Evolutionary conservation across 2,113 vertebrate species (phyloP).

Genomic region (Mormyrus iriodes): DNA sequence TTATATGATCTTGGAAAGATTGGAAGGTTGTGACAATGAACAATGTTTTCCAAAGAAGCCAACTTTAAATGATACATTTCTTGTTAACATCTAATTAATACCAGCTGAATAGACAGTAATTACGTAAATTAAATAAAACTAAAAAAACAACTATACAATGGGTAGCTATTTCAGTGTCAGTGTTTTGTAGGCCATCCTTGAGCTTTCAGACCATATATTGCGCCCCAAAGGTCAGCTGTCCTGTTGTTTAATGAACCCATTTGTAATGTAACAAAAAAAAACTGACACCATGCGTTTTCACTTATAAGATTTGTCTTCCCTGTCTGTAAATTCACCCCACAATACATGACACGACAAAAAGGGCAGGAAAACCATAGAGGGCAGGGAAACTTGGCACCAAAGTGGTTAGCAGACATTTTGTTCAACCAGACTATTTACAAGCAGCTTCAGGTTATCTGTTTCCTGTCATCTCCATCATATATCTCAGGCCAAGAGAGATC

Average conservation of each 20-base stretch:
- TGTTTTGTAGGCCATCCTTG: background rate
- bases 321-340: background rate
- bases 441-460: constrained; percentile 80
- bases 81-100: background rate
- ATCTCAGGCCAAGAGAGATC: constrained; percentile 91
- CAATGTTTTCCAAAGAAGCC: background rate
- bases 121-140: background rate
- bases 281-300: constrained; percentile 1
- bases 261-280: background rate
- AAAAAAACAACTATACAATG: background rate
- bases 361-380: constrained; percentile 40
- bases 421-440: constrained; percentile 80
- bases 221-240: background rate
- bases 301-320: background rate
- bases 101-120: background rate
- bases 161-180: background rate
- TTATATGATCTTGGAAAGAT: background rate
- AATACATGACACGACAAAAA: background rate
- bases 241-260: background rate
- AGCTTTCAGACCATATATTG: background rate
- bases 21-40: background rate
- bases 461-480: constrained; percentile 98
- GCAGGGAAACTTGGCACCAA: constrained; percentile 60
- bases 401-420: constrained; percentile 79
- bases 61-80: background rate